These are phyloP conservation scores for Chauna torquata DNA, from an alignment of 2,113 vertebrate genomes.

Conservation along the genomic window DNA sequence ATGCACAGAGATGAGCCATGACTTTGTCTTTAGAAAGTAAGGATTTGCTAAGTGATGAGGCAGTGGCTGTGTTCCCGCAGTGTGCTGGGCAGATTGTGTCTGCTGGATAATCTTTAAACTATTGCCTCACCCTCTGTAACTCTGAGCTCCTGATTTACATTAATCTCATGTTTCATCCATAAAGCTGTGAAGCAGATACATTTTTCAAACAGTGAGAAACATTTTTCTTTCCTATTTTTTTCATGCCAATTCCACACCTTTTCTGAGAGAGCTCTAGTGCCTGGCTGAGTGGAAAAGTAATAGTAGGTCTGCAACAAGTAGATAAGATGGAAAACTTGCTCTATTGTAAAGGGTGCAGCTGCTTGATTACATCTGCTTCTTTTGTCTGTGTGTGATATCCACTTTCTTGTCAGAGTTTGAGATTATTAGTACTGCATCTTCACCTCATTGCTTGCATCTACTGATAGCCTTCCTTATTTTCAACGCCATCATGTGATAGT, in stretches of 20 bases:
- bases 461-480: conserved; percentile 11
- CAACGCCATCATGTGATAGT: neutral
- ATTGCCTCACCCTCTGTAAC: neutral
- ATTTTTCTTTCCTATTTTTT: neutral
- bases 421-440: conserved; percentile 12
- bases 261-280: neutral
- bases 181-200: neutral
- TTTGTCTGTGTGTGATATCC: neutral
- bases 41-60: neutral
- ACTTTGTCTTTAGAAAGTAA: neutral
- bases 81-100: neutral
- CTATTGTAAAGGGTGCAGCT: neutral
- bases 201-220: conserved; percentile 20
- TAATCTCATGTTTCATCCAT: neutral
- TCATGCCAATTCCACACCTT: neutral
- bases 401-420: conserved; percentile 8
- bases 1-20: neutral
- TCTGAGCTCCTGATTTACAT: neutral
- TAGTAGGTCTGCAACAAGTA: conserved; percentile 6
- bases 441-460: neutral
- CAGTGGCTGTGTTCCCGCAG: neutral
- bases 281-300: conserved; percentile 34
- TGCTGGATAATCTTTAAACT: conserved; percentile 8
- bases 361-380: conserved; percentile 39
- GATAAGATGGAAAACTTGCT: conserved; percentile 30